Conservation (phyloP, 2,888 invertebrate genomes). For the Phanerotoma sp. region DNA sequence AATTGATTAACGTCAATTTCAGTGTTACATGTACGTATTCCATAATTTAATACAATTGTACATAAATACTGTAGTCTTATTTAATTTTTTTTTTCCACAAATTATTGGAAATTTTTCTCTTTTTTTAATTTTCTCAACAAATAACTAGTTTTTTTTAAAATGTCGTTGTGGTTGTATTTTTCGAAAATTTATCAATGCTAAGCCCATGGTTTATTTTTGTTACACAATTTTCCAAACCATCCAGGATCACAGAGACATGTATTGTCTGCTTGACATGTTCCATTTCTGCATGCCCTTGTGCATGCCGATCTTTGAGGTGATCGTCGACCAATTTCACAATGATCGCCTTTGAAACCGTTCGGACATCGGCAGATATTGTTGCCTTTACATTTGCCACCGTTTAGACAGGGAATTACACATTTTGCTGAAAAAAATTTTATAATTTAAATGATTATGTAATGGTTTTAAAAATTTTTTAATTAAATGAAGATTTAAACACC, state of each 20-base stretch:
- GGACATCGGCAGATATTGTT: slow-evolving; percentile 89
- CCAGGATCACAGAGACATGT: slow-evolving; percentile 79
- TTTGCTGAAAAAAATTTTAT: slow-evolving; percentile 64
- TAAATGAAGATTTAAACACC: no score
- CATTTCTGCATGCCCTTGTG: slow-evolving; percentile 75
- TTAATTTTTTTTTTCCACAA: no score
- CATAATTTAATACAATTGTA: not conserved
- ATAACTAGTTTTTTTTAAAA: no score
- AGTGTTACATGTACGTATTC: not conserved
- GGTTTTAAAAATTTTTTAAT: no score
- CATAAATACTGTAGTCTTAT: slow-evolving; percentile 21
- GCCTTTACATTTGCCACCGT: slow-evolving; percentile 87
- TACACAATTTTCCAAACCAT: slow-evolving; percentile 80
- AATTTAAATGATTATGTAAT: not conserved
- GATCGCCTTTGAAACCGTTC: slow-evolving; percentile 80
- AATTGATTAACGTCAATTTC: not conserved
- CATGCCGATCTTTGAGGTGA: slow-evolving; percentile 70
- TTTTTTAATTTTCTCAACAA: no score
- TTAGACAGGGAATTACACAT: slow-evolving; percentile 87
- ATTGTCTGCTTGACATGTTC: slow-evolving; percentile 70
- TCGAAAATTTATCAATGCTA: slow-evolving; percentile 28
- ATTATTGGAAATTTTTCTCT: no score
- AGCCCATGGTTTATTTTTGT: slow-evolving; percentile 67
- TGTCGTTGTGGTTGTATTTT: no score
- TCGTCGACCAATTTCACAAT: slow-evolving; percentile 85